Percentiles rank a stretch among this genome's conserved stretches.
Conservation (phyloP, 2,797 vertebrate species). For the Periophthalmus magnuspinnatus region DNA sequence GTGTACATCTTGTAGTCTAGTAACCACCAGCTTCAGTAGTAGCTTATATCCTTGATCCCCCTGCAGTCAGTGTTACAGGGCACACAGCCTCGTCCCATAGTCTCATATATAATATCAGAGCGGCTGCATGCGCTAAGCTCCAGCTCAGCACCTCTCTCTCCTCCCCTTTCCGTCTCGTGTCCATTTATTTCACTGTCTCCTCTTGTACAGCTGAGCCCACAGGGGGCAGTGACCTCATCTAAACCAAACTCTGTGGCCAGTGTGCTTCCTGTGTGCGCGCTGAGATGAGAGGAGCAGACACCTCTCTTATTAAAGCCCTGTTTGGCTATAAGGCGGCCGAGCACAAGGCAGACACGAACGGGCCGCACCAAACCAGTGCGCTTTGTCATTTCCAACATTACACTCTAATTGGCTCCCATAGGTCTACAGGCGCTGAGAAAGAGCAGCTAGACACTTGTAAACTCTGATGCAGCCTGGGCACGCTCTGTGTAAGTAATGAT, state of each 20-base stretch:
- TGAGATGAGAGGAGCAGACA: constrained; percentile 72
- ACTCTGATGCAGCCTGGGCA: constrained; percentile 10
- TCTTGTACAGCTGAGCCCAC: constrained; percentile 72
- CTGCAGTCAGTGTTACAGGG: constrained; percentile 42
- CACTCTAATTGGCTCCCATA: constrained; percentile 78
- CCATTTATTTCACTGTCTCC: constrained; percentile 71
- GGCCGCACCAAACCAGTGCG: constrained; percentile 58
- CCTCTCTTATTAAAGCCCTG: constrained; percentile 74
- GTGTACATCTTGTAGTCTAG: neutral
- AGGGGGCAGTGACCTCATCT: constrained; percentile 76
- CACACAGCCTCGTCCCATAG: constrained; percentile 61
- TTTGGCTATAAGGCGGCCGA: constrained; percentile 70
- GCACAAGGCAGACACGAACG: constrained; percentile 52
- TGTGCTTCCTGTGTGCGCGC: constrained; percentile 68
- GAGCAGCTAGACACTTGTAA: constrained; percentile 24
- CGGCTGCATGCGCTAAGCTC: constrained; percentile 37
- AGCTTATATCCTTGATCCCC: constrained; percentile 42
- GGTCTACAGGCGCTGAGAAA: constrained; percentile 52
- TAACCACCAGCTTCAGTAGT: constrained; percentile 1
- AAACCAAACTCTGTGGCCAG: constrained; percentile 70
- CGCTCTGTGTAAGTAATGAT: constrained; percentile 11
- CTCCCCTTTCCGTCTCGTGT: constrained; percentile 54
- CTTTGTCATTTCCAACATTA: constrained; percentile 76
- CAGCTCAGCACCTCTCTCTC: constrained; percentile 49
- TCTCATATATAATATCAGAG: constrained; percentile 59